phyloP scores from a whole-genome alignment of 2,113 vertebrate genomes.

The Anthoscopus minutus region DNA sequence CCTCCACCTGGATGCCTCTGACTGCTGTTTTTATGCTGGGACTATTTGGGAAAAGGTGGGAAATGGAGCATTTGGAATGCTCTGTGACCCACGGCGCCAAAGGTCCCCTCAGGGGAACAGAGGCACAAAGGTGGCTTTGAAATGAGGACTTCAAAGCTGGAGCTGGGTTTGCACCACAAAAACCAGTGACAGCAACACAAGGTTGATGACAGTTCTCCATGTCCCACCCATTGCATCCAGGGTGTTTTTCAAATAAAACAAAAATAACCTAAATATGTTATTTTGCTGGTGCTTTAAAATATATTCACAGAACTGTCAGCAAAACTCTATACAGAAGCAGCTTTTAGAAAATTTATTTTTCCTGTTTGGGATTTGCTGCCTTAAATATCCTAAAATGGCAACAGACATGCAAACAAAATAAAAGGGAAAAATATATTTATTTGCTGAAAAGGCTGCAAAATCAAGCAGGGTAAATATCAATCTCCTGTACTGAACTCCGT shows the following conservation, averaged over 20 bases:
- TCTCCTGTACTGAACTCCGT: not conserved
- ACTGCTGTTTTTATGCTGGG: not conserved
- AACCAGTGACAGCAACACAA: accelerated
- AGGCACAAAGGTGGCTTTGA: conserved; percentile 14
- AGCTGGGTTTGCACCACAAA: not conserved
- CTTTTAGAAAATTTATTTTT: not conserved
- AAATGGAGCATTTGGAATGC: not conserved
- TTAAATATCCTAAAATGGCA: not conserved
- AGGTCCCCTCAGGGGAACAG: not conserved
- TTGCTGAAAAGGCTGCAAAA: not conserved
- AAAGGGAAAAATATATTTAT: not conserved
- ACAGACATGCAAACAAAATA: not conserved
- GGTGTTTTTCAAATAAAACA: not conserved
- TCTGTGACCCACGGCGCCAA: accelerated
- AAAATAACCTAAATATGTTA: not conserved
- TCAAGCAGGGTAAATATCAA: not conserved
- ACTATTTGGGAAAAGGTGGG: not conserved
- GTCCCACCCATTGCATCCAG: not conserved
- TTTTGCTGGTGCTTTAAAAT: not conserved
- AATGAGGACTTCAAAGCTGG: not conserved
- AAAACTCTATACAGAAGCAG: not conserved
- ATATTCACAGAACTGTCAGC: not conserved
- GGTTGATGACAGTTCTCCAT: not conserved
- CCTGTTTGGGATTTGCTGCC: not conserved
- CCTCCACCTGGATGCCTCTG: not conserved